phyloP scores from a whole-genome alignment of 2,113 vertebrate genomes.

The Typhlomys cinereus region DNA sequence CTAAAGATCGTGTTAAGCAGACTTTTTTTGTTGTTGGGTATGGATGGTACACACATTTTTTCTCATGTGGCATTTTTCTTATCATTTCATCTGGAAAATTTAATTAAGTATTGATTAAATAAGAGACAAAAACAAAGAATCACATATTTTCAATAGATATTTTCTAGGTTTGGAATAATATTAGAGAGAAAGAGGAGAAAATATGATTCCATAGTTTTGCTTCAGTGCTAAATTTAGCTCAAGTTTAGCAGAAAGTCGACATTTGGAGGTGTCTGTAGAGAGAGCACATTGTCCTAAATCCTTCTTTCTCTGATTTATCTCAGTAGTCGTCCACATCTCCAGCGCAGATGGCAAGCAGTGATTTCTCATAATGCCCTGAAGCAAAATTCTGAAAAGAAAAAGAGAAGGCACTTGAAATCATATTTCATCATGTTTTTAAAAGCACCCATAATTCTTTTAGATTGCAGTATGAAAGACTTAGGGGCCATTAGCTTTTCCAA shows the following conservation, averaged over 20 bases:
- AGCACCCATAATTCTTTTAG: not conserved
- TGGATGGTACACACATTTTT: not conserved
- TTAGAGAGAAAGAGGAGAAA: constrained; percentile 40
- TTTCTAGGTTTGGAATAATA: constrained; percentile 40
- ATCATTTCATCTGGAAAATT: constrained; percentile 18
- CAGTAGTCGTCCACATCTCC: constrained; percentile 85
- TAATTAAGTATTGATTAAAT: constrained; percentile 23
- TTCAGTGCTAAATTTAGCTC: not conserved
- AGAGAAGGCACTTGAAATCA: constrained; percentile 7
- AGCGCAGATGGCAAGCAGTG: constrained; percentile 86
- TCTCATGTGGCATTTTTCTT: not conserved
- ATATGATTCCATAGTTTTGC: constrained; percentile 35
- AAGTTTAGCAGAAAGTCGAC: not conserved
- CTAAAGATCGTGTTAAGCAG: not conserved
- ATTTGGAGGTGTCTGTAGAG: constrained; percentile 46
- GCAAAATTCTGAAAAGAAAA: constrained; percentile 85
- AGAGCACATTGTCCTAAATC: not conserved
- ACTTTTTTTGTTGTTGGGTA: not conserved
- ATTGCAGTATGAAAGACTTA: not conserved
- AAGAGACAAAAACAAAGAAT: not conserved
- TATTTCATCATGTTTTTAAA: not conserved
- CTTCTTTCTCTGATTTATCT: constrained; percentile 20
- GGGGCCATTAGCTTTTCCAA: not conserved
- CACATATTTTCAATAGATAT: not conserved
- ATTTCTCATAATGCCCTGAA: constrained; percentile 87